Evolutionary conservation across 2,113 vertebrate species (phyloP).

Genomic region (Salvator merianae): DNA sequence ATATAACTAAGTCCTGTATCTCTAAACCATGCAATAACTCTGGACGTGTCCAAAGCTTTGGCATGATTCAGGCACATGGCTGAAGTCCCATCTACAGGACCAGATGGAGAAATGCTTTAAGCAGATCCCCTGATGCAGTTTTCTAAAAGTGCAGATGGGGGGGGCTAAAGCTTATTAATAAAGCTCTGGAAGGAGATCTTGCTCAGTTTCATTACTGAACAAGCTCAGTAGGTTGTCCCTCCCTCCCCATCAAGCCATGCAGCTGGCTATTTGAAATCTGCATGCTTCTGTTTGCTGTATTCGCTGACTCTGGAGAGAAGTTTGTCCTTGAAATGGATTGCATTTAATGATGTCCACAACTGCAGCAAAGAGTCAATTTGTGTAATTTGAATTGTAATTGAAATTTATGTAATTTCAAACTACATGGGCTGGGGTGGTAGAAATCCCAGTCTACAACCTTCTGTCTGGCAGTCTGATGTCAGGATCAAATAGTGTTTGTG

Average conservation of each 20-base stretch:
- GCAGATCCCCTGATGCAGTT: not conserved
- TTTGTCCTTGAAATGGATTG: constrained; percentile 20
- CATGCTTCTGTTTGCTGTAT: not conserved
- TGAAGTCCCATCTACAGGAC: constrained; percentile 18
- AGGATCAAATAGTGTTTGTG: not conserved
- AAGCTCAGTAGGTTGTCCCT: not conserved
- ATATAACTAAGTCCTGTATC: not conserved
- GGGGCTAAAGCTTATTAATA: constrained; percentile 14
- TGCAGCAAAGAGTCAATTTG: constrained; percentile 27
- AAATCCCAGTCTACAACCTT: constrained; percentile 1
- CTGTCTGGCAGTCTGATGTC: not conserved
- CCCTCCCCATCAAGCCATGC: not conserved
- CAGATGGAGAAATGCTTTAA: constrained; percentile 8
- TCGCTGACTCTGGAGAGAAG: constrained; percentile 11
- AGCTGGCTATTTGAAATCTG: constrained; percentile 21
- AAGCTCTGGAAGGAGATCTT: constrained; percentile 20
- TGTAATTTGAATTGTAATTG: constrained; percentile 9
- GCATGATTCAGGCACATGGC: not conserved
- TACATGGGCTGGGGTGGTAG: not conserved
- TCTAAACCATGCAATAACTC: not conserved
- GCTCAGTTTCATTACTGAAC: not conserved
- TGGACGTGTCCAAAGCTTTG: constrained; percentile 18
- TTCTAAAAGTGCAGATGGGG: constrained; percentile 27
- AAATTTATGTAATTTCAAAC: constrained; percentile 32
- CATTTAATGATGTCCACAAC: constrained; percentile 19